A percentile compares a stretch with the other conserved stretches of the same genome.
Evolutionary conservation across 2,888 invertebrate species (phyloP).

Genomic region (Zeuzera pyrina): DNA sequence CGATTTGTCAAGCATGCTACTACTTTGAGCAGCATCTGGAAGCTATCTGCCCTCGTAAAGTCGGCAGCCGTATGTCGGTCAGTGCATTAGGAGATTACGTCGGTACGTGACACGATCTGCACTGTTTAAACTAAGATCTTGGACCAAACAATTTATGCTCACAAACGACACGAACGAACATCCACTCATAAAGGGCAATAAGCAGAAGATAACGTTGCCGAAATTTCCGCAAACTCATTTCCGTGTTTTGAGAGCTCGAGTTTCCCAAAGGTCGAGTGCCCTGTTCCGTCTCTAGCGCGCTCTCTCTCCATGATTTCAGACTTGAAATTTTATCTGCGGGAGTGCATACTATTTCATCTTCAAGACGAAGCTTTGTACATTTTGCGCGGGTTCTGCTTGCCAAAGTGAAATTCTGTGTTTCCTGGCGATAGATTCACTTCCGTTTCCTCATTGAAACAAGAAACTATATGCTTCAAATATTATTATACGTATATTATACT

Average conservation of each 20-base stretch:
- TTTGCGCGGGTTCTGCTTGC: constrained; percentile 21
- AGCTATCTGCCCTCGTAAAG: constrained; percentile 16
- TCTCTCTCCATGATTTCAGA: constrained; percentile 21
- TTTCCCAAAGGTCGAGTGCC: too few relatives aligned
- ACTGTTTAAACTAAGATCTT: constrained; percentile 24
- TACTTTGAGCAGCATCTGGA: too few relatives aligned
- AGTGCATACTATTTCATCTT: constrained; percentile 23
- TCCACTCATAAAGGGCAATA: too few relatives aligned
- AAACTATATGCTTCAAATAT: not conserved
- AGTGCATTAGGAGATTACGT: constrained; percentile 34
- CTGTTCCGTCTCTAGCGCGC: too few relatives aligned
- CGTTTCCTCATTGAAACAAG: not conserved
- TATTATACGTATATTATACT: not conserved
- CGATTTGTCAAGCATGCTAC: too few relatives aligned
- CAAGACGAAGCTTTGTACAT: constrained; percentile 21
- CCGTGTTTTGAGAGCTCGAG: constrained; percentile 7
- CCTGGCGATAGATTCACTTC: too few relatives aligned
- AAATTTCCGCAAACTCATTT: constrained; percentile 3
- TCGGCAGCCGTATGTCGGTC: constrained; percentile 13
- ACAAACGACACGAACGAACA: too few relatives aligned
- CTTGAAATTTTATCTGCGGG: constrained; percentile 19
- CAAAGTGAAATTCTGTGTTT: constrained; percentile 26
- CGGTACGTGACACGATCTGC: constrained; percentile 19
- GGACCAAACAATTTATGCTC: constrained; percentile 10
- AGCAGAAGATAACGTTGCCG: constrained; percentile 1